Conservation (phyloP, 2,113 vertebrate genomes). For the Platichthys flesus region DNA sequence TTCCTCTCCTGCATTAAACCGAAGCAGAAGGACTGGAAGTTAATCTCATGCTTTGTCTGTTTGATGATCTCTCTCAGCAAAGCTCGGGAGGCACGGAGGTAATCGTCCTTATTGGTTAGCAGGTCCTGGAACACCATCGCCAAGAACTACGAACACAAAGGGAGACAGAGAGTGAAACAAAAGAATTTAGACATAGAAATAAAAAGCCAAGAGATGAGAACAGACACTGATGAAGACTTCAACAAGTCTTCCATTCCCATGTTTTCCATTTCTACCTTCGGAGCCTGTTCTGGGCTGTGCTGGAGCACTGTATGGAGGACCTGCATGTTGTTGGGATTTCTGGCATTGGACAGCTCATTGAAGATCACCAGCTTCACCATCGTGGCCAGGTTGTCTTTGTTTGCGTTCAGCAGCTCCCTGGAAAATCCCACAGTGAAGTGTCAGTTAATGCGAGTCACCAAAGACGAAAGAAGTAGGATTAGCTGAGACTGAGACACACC, state of each 20-base stretch:
- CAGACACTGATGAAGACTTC: neutral
- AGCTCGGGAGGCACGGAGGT: constrained; percentile 92
- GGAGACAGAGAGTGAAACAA: neutral
- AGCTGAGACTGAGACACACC: constrained; percentile 72
- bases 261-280: constrained; percentile 85
- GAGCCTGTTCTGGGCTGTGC: constrained; percentile 94
- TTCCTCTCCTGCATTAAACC: constrained; percentile 98
- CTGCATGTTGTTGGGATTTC: constrained; percentile 99
- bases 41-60: constrained; percentile 98
- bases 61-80: constrained; percentile 97
- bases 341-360: constrained; percentile 95
- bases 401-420: constrained; percentile 94
- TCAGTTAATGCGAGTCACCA: neutral
- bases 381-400: constrained; percentile 95
- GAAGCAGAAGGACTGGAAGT: constrained; percentile 97
- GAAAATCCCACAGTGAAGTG: neutral
- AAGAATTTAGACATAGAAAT: neutral
- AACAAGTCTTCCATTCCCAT: neutral
- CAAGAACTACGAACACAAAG: constrained; percentile 85
- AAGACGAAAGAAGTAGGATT: neutral
- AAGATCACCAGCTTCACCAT: constrained; percentile 98
- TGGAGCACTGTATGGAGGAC: constrained; percentile 94
- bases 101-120: constrained; percentile 95
- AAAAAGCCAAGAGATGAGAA: neutral
- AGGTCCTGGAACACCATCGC: constrained; percentile 99